Evolutionary conservation across 2,113 vertebrate species (phyloP), one percentile per base, ranked within the genome.

Genomic region (Pygoscelis antarcticus): DNA sequence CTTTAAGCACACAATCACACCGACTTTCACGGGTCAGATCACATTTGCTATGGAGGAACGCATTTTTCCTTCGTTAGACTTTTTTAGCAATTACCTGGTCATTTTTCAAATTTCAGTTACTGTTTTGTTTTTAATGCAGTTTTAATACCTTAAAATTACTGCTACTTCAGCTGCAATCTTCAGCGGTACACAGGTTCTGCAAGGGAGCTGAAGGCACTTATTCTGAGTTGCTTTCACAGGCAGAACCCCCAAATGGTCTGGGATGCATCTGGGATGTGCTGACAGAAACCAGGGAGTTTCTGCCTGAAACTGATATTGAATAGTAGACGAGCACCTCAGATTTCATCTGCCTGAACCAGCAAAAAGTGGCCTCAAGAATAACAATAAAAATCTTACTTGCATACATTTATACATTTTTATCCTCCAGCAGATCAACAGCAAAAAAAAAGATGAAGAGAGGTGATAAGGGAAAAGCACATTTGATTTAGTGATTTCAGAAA

Each of bases 401-500:
- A 88, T 90, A 79, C 62, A 92, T 71, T 61, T 65, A 68, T 44
- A 78, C 21, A 30, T 52, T 91, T 96, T 83, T 95, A 93, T 85
- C 89, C 83, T 95, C 65, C 51, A 75, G 78, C 69, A 83, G 93
- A 94, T 96, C 80, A 93, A 92, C 7, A 83, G 52, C 1, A 11
- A 51, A 25, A 64, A 71, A 87, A 79, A 68, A 90, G 40, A 94
- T 90, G 27, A 83, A 88, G 71, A 83, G 64, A 79, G 19, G 61
- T 72, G 91, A 74, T 91, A 94, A 89, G 22, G 55, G 47, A 88
- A 90, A 96, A 96, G 52, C 36, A 61, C 42, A 78, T 82, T 88
- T 92, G 68, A 92, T 88, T 34, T 30, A 36, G 27, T 8, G 57
- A 96, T 93, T 79, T 86, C 51, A 83, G 70, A 46, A 85, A 91